Conservation (phyloP, 1,140 invertebrate genomes). For the Daktulosphaira vitifoliae region DNA sequence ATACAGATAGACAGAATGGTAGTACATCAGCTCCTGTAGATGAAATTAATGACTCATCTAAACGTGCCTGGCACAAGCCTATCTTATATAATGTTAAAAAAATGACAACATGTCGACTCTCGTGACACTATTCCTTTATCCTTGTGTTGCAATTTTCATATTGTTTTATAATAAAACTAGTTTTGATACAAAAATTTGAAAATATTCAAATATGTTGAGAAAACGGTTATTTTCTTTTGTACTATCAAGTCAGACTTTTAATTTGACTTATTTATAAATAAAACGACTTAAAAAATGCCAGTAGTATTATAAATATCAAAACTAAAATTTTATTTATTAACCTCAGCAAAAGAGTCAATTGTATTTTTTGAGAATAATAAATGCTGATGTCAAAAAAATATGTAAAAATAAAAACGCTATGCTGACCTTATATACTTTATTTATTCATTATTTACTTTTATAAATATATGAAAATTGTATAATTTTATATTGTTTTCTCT, state of each 20-base stretch:
- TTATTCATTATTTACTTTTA: constrained; percentile 22
- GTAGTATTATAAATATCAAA: constrained; percentile 15
- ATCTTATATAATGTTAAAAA: constrained; percentile 28
- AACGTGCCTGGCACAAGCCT: constrained; percentile 22
- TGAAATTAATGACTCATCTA: constrained; percentile 18
- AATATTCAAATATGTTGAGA: not conserved
- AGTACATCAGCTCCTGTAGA: constrained; percentile 14
- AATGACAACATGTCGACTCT: constrained; percentile 22
- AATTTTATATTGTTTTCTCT: constrained; percentile 18
- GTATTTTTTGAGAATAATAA: too few relatives aligned
- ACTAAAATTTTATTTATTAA: constrained; percentile 1
- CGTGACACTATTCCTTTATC: constrained; percentile 2
- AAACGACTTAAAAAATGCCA: not conserved
- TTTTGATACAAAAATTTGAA: constrained; percentile 11
- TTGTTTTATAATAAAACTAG: constrained; percentile 18
- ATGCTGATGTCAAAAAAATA: too few relatives aligned
- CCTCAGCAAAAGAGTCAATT: not conserved
- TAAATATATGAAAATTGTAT: not conserved
- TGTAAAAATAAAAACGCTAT: constrained; percentile 3
- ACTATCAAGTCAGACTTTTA: not conserved
- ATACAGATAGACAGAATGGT: constrained; percentile 4
- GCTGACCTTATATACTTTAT: not conserved
- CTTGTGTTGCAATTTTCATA: constrained; percentile 9
- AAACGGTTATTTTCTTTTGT: constrained; percentile 1
- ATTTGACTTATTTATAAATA: not conserved